These are phyloP conservation scores for Drosophila setosimentum DNA, from an alignment of 2,888 invertebrate genomes.

Conservation along the genomic window DNA sequence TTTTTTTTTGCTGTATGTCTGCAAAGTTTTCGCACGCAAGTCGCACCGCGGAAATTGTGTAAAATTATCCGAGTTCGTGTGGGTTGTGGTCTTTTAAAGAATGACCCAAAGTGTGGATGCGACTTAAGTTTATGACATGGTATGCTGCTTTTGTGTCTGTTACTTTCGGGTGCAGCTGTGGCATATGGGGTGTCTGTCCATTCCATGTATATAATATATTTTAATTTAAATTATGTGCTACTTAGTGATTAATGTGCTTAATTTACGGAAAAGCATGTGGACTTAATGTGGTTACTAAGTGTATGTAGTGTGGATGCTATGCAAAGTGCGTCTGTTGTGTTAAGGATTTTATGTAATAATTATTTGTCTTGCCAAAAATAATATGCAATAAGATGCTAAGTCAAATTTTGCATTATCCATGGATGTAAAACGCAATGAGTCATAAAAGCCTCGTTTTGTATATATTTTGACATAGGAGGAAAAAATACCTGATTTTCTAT, in stretches of 20 bases:
- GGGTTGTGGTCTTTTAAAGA: conserved; percentile 15
- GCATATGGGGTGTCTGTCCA: conserved; percentile 1
- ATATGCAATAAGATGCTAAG: conserved; percentile 1
- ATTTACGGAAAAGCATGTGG: not conserved
- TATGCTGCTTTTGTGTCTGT: not conserved
- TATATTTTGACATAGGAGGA: conserved; percentile 3
- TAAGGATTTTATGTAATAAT: not conserved
- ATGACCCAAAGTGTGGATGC: conserved; percentile 6
- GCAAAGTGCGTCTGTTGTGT: not conserved
- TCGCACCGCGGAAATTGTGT: conserved; percentile 50
- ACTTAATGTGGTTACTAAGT: not conserved
- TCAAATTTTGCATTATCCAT: conserved; percentile 10
- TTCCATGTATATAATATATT: not conserved
- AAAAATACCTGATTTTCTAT: conserved; percentile 18
- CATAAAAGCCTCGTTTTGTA: conserved; percentile 41
- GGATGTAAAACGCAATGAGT: conserved; percentile 29
- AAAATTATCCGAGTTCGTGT: conserved; percentile 39
- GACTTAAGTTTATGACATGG: conserved; percentile 22
- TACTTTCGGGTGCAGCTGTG: conserved; percentile 15
- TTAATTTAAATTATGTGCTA: not conserved
- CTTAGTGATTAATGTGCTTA: not conserved
- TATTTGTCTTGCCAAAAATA: not conserved
- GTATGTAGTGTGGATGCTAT: too few species aligned
- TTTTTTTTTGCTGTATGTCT: conserved; percentile 39
- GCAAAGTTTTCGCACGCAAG: conserved; percentile 61